Percentiles rank a stretch among this genome's conserved stretches.
Evolutionary conservation across 2,113 vertebrate genomes (phyloP).

Genomic region (Phylloscopus trochilus): DNA sequence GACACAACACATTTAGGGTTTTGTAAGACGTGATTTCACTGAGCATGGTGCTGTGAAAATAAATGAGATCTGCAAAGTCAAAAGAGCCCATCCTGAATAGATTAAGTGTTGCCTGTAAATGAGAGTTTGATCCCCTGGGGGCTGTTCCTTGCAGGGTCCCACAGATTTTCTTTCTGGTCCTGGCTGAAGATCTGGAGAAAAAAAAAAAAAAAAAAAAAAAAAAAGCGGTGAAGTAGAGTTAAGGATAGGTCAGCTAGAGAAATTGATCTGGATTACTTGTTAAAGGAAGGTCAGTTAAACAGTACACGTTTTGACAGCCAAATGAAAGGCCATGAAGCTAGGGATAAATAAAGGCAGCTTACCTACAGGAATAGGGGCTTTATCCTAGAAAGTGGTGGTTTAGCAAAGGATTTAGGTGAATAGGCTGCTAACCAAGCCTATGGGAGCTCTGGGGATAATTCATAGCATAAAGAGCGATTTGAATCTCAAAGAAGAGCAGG

Average conservation of each 20-base stretch:
- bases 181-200: not conserved
- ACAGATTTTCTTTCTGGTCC: not conserved
- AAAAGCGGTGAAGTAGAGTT: not conserved
- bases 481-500: conserved; percentile 19
- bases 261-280: conserved; percentile 30
- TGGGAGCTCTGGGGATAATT: conserved; percentile 20
- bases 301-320: not conserved
- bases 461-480: not conserved
- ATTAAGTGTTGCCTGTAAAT: not conserved
- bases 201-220: not conserved
- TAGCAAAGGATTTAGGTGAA: conserved; percentile 45
- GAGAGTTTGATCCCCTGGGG: not conserved
- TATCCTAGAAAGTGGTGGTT: conserved; percentile 40
- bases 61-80: not conserved
- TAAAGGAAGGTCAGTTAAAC: conserved; percentile 4
- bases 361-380: conserved; percentile 25
- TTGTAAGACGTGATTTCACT: not conserved
- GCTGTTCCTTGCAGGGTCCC: not conserved
- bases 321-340: conserved; percentile 17
- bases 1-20: not conserved
- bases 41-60: not conserved
- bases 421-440: conserved; percentile 26
- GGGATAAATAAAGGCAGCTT: conserved; percentile 37
- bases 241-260: conserved; percentile 2
- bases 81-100: not conserved